These are phyloP conservation scores for Cricetomys ansorgei DNA, from an alignment of 2,113 vertebrate genomes.

Conservation along the genomic window DNA sequence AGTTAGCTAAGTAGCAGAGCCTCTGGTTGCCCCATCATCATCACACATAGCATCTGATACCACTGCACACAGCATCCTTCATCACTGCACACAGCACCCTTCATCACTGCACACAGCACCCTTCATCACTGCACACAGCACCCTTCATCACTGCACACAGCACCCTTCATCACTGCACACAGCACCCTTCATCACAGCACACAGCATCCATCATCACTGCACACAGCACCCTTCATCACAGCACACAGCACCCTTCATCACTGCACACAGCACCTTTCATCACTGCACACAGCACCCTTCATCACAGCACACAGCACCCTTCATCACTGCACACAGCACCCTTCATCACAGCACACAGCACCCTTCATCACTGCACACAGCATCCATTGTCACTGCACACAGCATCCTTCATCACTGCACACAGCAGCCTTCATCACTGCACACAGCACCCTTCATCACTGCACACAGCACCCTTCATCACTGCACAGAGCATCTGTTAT, in stretches of 20 bases:
- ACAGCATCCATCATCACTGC: too few species aligned
- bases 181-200: too few species aligned
- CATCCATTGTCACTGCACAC: fast-evolving
- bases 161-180: not conserved
- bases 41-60: fast-evolving
- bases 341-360: too few species aligned
- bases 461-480: too few species aligned
- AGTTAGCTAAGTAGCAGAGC: not conserved
- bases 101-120: not conserved
- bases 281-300: not conserved
- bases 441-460: too few species aligned
- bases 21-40: not conserved
- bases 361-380: not conserved
- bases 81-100: too few species aligned
- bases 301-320: not conserved
- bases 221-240: not conserved
- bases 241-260: not conserved
- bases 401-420: not conserved
- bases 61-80: not conserved
- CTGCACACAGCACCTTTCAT: not conserved
- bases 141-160: too few species aligned
- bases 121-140: too few species aligned
- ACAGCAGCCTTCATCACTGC: not conserved
- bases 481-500: too few species aligned
- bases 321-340: fast-evolving